These are phyloP conservation scores for Drosophila pegasa DNA, from an alignment of 2,888 invertebrate species.

Conservation along the genomic window DNA sequence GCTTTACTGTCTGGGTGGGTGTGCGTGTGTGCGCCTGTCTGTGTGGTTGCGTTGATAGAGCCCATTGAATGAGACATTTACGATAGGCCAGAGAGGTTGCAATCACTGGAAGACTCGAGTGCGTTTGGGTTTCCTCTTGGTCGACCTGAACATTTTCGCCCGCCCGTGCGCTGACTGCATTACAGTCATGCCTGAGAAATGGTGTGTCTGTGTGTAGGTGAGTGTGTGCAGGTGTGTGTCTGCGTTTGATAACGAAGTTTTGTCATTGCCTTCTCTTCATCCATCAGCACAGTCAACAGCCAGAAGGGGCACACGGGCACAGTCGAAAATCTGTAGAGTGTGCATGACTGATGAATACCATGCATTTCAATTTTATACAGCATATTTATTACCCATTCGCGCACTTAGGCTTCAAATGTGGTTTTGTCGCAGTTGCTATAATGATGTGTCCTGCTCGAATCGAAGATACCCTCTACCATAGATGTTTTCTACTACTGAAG, in stretches of 20 bases:
- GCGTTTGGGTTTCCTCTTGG: constrained; percentile 18
- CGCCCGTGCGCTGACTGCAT: constrained; percentile 54
- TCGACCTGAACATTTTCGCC: constrained; percentile 17
- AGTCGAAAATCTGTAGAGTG: not conserved
- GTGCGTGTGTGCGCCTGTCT: not conserved
- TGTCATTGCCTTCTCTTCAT: constrained; percentile 29
- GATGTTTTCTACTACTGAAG: no score
- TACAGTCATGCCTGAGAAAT: constrained; percentile 18
- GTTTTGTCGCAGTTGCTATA: not conserved
- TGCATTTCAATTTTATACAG: not conserved
- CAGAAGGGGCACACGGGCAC: constrained; percentile 39
- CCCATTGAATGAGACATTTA: constrained; percentile 25
- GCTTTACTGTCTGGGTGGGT: not conserved
- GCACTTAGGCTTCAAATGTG: not conserved
- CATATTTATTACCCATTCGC: not conserved
- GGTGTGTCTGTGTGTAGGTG: constrained; percentile 1
- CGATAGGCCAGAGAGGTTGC: constrained; percentile 30
- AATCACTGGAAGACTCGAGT: constrained; percentile 19
- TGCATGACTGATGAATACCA: not conserved
- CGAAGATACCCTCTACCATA: not conserved
- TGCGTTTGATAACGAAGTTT: constrained; percentile 58
- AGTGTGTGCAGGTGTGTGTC: constrained; percentile 7
- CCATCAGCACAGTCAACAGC: constrained; percentile 15
- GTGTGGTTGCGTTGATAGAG: constrained; percentile 16
- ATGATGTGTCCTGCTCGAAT: not conserved